phyloP scores from a whole-genome alignment of 1,140 invertebrate genomes.

The Panagrolaimus sp. region DNA sequence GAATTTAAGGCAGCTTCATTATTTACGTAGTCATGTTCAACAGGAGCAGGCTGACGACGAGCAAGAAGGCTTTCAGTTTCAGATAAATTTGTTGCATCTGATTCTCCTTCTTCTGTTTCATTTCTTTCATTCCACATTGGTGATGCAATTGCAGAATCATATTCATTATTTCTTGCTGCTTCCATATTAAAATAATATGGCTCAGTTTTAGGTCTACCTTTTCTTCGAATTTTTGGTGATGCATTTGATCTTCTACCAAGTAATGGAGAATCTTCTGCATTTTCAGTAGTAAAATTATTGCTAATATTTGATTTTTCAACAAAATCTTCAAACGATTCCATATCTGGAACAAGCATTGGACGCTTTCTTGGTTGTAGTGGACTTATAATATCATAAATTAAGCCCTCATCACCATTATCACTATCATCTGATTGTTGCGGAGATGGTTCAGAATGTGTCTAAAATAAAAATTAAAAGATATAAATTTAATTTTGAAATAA shows the following conservation, averaged over 20 bases:
- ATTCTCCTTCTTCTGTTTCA: conserved; percentile 2
- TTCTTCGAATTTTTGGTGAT: not conserved
- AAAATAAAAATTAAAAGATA: no score
- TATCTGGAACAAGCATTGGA: not conserved
- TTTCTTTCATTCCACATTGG: not conserved
- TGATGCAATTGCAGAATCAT: not conserved
- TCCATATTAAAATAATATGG: conserved; percentile 10
- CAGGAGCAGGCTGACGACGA: not conserved
- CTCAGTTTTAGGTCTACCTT: not conserved
- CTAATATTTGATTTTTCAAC: not conserved
- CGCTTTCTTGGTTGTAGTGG: not conserved
- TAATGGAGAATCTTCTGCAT: conserved; percentile 2
- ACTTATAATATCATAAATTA: not conserved
- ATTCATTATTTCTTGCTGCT: not conserved
- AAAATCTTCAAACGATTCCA: not conserved
- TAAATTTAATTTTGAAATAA: no score
- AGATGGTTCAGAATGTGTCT: no score
- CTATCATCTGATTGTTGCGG: no score
- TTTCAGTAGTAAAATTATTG: not conserved
- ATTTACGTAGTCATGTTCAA: not conserved
- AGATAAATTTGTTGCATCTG: not conserved
- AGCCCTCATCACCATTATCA: not conserved
- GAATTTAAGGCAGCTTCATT: not conserved
- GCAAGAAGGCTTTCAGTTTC: not conserved
- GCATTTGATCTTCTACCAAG: not conserved